Percentiles rank a stretch among this genome's conserved stretches.
Evolutionary conservation across 2,113 vertebrate genomes (phyloP).

Genomic region (Rhagologus leucostigma): DNA sequence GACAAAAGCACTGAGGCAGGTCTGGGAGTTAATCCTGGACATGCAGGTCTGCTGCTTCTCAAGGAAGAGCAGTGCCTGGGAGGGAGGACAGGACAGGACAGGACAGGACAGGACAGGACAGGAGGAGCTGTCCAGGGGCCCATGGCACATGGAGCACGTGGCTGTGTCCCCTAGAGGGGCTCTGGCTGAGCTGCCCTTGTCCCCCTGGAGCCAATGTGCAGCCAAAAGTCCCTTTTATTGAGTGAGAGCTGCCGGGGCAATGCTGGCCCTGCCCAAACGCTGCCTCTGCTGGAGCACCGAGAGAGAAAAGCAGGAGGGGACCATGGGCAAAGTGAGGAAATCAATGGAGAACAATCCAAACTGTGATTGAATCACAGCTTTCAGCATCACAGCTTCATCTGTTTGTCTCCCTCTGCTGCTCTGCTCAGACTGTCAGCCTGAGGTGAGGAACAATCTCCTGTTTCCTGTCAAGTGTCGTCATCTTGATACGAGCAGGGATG

Average conservation of each 20-base stretch:
- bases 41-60: background rate
- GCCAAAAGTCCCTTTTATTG: background rate
- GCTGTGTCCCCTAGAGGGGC: background rate
- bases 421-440: background rate
- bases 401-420: background rate
- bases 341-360: background rate
- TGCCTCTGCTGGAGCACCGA: background rate
- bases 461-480: background rate
- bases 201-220: background rate
- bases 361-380: background rate
- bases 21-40: background rate
- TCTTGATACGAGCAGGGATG: background rate
- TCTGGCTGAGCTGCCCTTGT: background rate
- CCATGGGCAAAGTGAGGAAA: background rate
- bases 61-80: background rate
- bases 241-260: background rate
- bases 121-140: background rate
- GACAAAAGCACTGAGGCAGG: background rate
- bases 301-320: background rate
- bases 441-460: background rate
- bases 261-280: background rate
- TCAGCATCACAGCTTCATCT: background rate
- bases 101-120: background rate
- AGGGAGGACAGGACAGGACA: background rate
- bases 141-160: background rate